Base-by-base conservation (phyloP, 2,888 invertebrate genomes). In the Euphydryas editha region DNA sequence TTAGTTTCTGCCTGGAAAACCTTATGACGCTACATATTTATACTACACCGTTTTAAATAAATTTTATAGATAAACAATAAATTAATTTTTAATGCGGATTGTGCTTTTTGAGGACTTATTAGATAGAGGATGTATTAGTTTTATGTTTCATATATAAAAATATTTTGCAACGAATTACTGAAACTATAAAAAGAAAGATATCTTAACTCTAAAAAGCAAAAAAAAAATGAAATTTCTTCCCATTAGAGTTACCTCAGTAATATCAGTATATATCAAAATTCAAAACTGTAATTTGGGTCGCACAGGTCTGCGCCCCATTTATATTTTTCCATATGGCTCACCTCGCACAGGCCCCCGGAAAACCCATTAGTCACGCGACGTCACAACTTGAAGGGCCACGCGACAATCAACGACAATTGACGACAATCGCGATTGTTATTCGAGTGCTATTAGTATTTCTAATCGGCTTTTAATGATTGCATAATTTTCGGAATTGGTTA, bases 301-400 rank as follows among this genome's bases (percentile, higher is more conserved):
- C 51, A 58, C 57, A 54, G 51, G 36, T 59, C 17, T 49, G 62
- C 59, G 57, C 63, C 65, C 67, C 64, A 66, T 67, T 61, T 65
- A 65, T 60, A 68, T 46, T 55, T 54, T 17, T 44, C 46, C 60
- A 49, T 59, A 49, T 44, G n/a, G 7, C 20, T 54, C 66, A 68
- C 59, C 56, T 58, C 42, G 61, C 44, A 39, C 59, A 37, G 68
- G 74, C 75, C 78, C 78, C 74, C 70, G 71, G 72, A 67, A 71
- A 69, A 76, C 73, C 78, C 80, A 87, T 88, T 88, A 81, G 86
- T 84, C 86, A 86, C 78, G 78, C 76, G 70, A 73, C 83, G 83
- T 87, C 86, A 85, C 72, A 86, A 81, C 84, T 78, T 75, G 77
- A 76, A 78, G 79, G 79, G 79, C 68, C 73, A 69, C 72, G 73